phyloP scores from a whole-genome alignment of 92 coral and sea anemone species.

The Meandrina meandrites region DNA sequence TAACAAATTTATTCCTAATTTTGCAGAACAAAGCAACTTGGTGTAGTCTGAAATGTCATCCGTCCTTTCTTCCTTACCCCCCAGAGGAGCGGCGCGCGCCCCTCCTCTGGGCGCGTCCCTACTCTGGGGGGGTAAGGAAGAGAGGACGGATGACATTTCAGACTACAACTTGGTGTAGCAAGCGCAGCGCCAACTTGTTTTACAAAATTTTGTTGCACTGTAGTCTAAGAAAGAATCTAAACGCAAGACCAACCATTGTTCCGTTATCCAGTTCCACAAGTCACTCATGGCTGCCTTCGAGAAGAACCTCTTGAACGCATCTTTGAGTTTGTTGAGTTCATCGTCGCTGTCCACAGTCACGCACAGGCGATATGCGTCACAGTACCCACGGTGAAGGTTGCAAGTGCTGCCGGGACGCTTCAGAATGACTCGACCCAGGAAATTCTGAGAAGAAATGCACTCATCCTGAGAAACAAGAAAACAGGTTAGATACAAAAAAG shows the following conservation, averaged over 20 bases:
- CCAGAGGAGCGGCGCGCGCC: no score
- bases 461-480: conserved; percentile 49
- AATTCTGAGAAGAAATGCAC: conserved; percentile 60
- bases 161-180: no score
- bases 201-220: background rate
- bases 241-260: conserved; percentile 63
- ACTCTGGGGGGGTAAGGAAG: no score
- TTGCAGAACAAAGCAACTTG: no score
- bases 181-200: background rate
- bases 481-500: background rate
- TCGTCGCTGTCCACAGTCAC: conserved; percentile 63
- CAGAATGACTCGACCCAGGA: conserved; percentile 46
- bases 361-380: conserved; percentile 73
- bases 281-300: conserved; percentile 52
- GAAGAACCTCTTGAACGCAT: conserved; percentile 62
- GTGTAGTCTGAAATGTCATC: no score
- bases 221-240: background rate
- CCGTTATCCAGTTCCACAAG: conserved; percentile 61
- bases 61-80: no score
- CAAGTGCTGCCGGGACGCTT: conserved; percentile 74
- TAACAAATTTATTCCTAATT: no score
- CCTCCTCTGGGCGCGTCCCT: no score
- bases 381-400: conserved; percentile 64
- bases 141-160: no score
- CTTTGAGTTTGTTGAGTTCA: conserved; percentile 50